Evolutionary conservation across 2,113 vertebrate species (phyloP).

Genomic region (Pelecanoides urinatrix): DNA sequence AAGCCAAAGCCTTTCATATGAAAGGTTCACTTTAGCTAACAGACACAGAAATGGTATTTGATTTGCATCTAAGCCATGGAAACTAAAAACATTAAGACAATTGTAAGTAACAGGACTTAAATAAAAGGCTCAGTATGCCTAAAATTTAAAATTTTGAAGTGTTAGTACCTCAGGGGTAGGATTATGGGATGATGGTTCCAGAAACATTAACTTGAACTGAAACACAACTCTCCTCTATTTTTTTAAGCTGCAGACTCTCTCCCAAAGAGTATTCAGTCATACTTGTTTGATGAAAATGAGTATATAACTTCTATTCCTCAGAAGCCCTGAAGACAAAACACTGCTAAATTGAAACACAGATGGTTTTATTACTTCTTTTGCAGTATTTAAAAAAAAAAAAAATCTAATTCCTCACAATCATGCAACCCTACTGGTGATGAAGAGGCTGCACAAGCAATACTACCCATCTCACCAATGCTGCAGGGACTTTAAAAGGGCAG

Average conservation of each 20-base stretch:
- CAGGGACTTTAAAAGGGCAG: not conserved
- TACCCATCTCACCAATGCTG: not conserved
- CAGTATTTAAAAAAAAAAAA: not conserved
- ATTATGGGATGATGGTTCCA: not conserved
- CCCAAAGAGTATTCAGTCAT: not conserved
- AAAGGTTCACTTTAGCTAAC: not conserved
- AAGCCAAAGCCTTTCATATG: not conserved
- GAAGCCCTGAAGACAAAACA: conserved; percentile 6
- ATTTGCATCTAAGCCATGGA: not conserved
- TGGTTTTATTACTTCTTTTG: conserved; percentile 18
- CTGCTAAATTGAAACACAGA: not conserved
- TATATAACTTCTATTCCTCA: not conserved
- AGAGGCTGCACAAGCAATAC: not conserved
- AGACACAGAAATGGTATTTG: not conserved
- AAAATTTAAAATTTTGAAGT: not conserved
- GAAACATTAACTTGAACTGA: not conserved
- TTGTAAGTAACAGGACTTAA: not conserved
- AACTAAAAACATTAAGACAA: not conserved
- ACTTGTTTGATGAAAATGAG: not conserved
- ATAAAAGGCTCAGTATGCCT: not conserved
- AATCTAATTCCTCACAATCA: not conserved
- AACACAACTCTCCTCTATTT: not conserved
- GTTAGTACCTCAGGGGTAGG: not conserved
- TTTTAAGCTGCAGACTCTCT: not conserved
- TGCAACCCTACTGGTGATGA: not conserved